Evolutionary conservation across 2,797 vertebrate species (phyloP).

Genomic region (Protonibea diacanthus): DNA sequence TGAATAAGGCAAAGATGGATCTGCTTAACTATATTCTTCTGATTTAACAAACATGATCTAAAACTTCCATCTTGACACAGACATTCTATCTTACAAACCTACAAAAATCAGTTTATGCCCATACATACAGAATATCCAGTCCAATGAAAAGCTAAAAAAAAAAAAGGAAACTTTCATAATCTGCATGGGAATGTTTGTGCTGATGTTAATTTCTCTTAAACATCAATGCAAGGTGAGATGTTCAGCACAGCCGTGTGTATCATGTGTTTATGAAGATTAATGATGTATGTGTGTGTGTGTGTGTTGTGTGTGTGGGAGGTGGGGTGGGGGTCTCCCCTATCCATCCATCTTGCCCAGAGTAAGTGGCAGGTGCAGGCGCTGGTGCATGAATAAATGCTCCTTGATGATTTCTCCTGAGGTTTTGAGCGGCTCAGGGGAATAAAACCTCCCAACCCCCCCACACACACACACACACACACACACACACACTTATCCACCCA

Average conservation of each 20-base stretch:
- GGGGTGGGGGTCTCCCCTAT: constrained; percentile 58
- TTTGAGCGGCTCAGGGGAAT: constrained; percentile 46
- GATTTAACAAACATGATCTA: not conserved
- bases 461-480: no score
- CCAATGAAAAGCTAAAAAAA: not conserved
- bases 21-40: not conserved
- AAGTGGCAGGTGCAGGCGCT: constrained; percentile 80
- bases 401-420: constrained; percentile 77
- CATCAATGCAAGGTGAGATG: constrained; percentile 53
- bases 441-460: not conserved
- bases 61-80: not conserved
- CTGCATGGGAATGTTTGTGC: constrained; percentile 19
- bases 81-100: not conserved
- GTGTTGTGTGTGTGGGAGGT: constrained; percentile 1
- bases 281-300: constrained; percentile 34
- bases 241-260: constrained; percentile 51
- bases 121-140: not conserved
- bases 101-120: not conserved
- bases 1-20: not conserved
- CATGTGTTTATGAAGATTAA: constrained; percentile 76
- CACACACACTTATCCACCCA: constrained; percentile 9
- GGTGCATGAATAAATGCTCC: constrained; percentile 76
- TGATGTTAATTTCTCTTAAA: constrained; percentile 1
- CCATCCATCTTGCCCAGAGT: constrained; percentile 72
- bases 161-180: not conserved